Base-by-base conservation (phyloP, 2,888 invertebrate genomes). In the Anticlea derivata region DNA sequence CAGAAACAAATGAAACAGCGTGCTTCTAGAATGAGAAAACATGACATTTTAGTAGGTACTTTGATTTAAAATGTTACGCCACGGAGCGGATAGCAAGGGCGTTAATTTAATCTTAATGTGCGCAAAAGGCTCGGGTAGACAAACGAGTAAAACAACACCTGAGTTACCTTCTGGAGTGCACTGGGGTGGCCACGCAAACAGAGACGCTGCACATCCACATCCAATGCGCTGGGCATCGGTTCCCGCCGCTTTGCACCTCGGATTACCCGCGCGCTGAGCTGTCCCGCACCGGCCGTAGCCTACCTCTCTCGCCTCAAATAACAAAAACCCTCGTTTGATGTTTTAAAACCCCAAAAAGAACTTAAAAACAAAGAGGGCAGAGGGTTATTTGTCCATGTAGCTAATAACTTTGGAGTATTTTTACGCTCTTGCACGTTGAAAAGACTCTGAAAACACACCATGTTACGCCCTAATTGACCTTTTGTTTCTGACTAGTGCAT, bases 191-290 rank as follows among this genome's bases (percentile, higher is more conserved):
- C 68, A 70, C 68, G 63, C 70, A 76, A 78, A 75, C 73, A 69
- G 67, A 70, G 67, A 68, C 68, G 61, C 63, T 65, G 68, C 24
- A 40, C 54, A 58, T 63, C 59, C 65, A 67, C 68, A 66, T 70
- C 68, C 75, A 69, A 78, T 82, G 77, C 75, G 67, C 72, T 75
- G 76, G 76, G 66, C 78, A 75, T 66, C 58, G 66, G 63, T 63
- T 68, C 44, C 33, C 66, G 69, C 68, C 74, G 72, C 71, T 74
- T 75, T 71, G 73, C 80, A 79, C 76, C 78, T 78, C 73, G 75
- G 76, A 78, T 83, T 81, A 82, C 77, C 69, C 61, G 52, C 71
- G 22, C 33, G 8, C 30, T 4, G 17, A n/a, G n/a, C n/a, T n/a
- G n/a, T n/a, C n/a, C n/a, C 13, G 20, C 27, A 34, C 30, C 7